A percentile compares a stretch with the other conserved stretches of the same genome.
phyloP scores from a whole-genome alignment of 1,140 invertebrate genomes.

The Sitodiplosis mosellana region DNA sequence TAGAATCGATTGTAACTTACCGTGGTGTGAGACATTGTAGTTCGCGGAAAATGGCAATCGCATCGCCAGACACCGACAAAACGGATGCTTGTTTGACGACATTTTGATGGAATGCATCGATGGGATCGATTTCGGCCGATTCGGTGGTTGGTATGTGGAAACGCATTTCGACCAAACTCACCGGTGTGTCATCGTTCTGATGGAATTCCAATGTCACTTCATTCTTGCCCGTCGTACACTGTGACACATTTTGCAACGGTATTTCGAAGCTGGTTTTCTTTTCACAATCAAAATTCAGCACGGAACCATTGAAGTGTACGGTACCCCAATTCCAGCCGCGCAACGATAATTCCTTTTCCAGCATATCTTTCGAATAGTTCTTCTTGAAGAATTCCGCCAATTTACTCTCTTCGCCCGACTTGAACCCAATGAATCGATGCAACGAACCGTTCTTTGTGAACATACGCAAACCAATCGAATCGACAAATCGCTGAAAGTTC shows the following conservation, averaged over 20 bases:
- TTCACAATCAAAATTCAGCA: constrained; percentile 83
- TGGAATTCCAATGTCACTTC: constrained; percentile 98
- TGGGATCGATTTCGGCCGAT: constrained; percentile 69
- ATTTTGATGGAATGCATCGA: constrained; percentile 88
- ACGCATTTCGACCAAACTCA: constrained; percentile 91
- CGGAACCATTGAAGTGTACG: constrained; percentile 81
- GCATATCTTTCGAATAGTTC: constrained; percentile 68
- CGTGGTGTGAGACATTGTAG: constrained; percentile 96
- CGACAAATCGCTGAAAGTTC: constrained; percentile 82
- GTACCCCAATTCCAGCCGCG: constrained; percentile 99
- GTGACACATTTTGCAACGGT: constrained; percentile 86
- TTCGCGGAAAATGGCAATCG: constrained; percentile 91
- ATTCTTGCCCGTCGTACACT: constrained; percentile 94
- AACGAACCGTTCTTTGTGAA: constrained; percentile 81
- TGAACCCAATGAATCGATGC: constrained; percentile 86
- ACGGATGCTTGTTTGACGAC: constrained; percentile 95
- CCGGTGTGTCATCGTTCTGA: constrained; percentile 93
- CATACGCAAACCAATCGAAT: constrained; percentile 72
- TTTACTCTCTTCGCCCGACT: constrained; percentile 74
- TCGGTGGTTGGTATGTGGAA: constrained; percentile 90
- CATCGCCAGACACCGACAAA: constrained; percentile 92
- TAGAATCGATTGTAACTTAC: constrained; percentile 28
- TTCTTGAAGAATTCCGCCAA: constrained; percentile 69
- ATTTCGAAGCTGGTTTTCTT: constrained; percentile 88
- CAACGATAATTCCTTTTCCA: constrained; percentile 80